Base-by-base conservation (phyloP, 2,113 vertebrate species). In the Lasiurus cinereus region DNA sequence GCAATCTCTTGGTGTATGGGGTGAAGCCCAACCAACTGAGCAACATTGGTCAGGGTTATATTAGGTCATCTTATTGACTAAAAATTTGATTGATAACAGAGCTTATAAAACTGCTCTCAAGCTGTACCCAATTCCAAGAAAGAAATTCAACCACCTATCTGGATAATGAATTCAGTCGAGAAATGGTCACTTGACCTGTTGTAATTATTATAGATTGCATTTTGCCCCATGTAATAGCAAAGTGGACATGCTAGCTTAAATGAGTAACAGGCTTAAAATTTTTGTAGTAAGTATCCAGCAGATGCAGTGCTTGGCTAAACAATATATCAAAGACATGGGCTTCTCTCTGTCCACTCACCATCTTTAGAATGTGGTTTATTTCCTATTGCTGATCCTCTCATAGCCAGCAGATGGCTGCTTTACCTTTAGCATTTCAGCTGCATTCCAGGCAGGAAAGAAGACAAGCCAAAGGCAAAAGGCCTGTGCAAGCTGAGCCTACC, bases 371-470 rank as follows among this genome's bases (percentile, higher is more conserved):
- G 18, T 16, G 29, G 33, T 64, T 78, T 76, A 27, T 89, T 79
- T 97, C 56, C 50, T 85, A 3, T 79, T 96, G 93, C 79, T 70
- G 59, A 74, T 39, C 87, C 86, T 94, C 73, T 93, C 13, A 2
- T 59, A 88, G 9, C 96, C 95, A 97, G 87, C 80, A 97, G 90
- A 94, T 93, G 92, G 83, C 77, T 95, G 84, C 67, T 94, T 90
- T 88, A 90, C 67, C 86, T 82, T 96, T 80, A 93, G 48, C 46
- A 90, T 92, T 90, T 90, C 70, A 84, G 33, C 18, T 64, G 39
- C 76, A 69, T 82, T 84, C 21, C 56, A 94, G 46, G 8, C 67
- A 95, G 62, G 22, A 80, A 90, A 96, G 59, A 88, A 46, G 27
- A 70, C 3, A 91, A 54, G 69, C 19, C 76, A 70, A 96, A 33